Percentiles rank a stretch among this genome's conserved stretches.
phyloP scores from a whole-genome alignment of 2,113 vertebrate genomes.

The Tachycineta bicolor region DNA sequence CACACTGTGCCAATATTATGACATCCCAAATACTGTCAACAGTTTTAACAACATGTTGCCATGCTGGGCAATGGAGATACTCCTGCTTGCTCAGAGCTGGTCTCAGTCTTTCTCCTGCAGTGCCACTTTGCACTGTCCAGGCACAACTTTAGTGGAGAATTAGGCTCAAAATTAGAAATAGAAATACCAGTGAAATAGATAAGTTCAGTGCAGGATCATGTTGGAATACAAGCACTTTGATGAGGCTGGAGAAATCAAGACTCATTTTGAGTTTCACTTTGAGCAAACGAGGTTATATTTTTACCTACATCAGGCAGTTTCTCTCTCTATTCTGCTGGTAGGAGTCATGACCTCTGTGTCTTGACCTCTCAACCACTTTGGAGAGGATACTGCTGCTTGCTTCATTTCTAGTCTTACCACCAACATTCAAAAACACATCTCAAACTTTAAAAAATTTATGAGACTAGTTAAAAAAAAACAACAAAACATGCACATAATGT shows the following conservation, averaged over 20 bases:
- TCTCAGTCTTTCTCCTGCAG: neutral
- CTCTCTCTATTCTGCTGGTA: neutral
- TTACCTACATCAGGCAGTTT: neutral
- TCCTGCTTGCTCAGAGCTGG: neutral
- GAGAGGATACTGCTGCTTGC: neutral
- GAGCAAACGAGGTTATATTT: neutral
- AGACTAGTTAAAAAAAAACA: neutral
- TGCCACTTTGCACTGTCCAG: neutral
- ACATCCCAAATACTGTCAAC: neutral
- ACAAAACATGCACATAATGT: neutral
- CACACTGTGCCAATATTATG: accelerated
- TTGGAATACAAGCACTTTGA: neutral
- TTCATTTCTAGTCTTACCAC: neutral
- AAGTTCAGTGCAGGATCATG: neutral
- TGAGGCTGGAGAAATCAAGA: neutral
- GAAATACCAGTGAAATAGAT: neutral
- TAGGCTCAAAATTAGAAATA: neutral
- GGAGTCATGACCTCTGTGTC: neutral
- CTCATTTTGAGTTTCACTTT: neutral
- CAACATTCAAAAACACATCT: neutral
- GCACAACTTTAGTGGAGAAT: neutral
- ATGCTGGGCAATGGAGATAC: neutral
- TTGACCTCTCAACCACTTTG: neutral
- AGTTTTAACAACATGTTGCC: neutral
- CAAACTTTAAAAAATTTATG: neutral